Base-by-base conservation (phyloP, 2,797 vertebrate species). In the Pteropus rufus region DNA sequence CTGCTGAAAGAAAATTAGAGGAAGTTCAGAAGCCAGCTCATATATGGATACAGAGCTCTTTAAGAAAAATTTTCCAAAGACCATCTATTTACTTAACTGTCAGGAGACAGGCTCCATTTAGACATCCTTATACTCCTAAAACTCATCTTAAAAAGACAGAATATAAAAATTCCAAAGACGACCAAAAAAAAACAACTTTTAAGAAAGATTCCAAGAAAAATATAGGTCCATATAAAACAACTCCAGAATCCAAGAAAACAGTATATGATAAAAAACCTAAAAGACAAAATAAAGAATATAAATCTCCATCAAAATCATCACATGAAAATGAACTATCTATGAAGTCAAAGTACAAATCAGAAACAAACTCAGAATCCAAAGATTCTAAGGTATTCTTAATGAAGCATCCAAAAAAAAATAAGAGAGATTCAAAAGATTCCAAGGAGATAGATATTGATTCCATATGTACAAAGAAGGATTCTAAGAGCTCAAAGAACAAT, bases 21-120 rank as follows among this genome's bases (percentile, higher is more conserved):
- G 72, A 97, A 84, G 34, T 23, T 77, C 54, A 77, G 26, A 97
- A 96, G 64, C 16, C 76, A 82, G 36, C 72, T 97, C 21, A 64
- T 64, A 60, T 65, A 39, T 79, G 76, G 91, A 96, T 94, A 87
- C 90, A 29, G 52, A 72, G 90, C 64, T 92, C 69, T 75, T 96
- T 94, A 44, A 87, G 64, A 93, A 83, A 88, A n/a, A 5, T 7
- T 49, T 60, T 41, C 49, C 76, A 88, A 88, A 79, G 10, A 3
- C 24, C 91, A 94, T 65, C 65, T 56, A 52, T 85, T 93, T 60
- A 84, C 36, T 82, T 88, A 81, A 67, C 39, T 85, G 5, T 69
- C 34, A 79, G 24, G 65, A 91, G 23, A 85, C 70, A 92, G 19
- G n/a, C 39, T 75, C 87, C 67, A 88, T 92, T 73, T 49, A 77